Evolutionary conservation across 2,888 invertebrate genomes (phyloP).

Genomic region (Lasioglossum zephyrum): DNA sequence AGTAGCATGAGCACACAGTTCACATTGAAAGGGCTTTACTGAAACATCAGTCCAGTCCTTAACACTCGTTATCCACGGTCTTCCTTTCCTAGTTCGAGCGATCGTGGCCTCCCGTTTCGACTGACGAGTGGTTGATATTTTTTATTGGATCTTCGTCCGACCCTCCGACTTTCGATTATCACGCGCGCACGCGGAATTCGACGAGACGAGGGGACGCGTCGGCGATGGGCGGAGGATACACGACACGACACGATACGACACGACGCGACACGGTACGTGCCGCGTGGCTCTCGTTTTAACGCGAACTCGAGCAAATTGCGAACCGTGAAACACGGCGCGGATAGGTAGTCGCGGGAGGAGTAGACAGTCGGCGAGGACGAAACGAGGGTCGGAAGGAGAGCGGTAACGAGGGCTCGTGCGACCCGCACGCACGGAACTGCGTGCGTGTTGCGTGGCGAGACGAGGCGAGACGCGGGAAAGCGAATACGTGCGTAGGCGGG

Average conservation of each 20-base stretch:
- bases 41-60: too few relatives aligned
- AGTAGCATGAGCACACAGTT: too few relatives aligned
- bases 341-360: slow-evolving; percentile 37
- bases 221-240: background rate
- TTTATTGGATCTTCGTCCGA: background rate
- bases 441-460: slow-evolving; percentile 52
- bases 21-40: too few relatives aligned
- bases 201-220: background rate
- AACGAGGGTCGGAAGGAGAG: slow-evolving; percentile 15
- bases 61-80: background rate
- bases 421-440: slow-evolving; percentile 17
- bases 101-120: background rate
- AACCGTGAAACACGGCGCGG: slow-evolving; percentile 49
- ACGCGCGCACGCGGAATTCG: slow-evolving; percentile 11
- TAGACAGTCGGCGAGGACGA: slow-evolving; percentile 14
- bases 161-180: slow-evolving; percentile 20
- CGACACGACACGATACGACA: background rate
- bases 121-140: background rate
- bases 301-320: slow-evolving; percentile 63
- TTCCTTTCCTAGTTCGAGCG: background rate
- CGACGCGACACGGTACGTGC: slow-evolving; percentile 37
- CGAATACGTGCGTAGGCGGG: slow-evolving; percentile 59
- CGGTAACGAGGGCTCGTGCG: slow-evolving; percentile 51
- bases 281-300: slow-evolving; percentile 17
- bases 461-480: slow-evolving; percentile 11